Conservation (phyloP, 2,888 invertebrate species). For the Theristus sp. region DNA sequence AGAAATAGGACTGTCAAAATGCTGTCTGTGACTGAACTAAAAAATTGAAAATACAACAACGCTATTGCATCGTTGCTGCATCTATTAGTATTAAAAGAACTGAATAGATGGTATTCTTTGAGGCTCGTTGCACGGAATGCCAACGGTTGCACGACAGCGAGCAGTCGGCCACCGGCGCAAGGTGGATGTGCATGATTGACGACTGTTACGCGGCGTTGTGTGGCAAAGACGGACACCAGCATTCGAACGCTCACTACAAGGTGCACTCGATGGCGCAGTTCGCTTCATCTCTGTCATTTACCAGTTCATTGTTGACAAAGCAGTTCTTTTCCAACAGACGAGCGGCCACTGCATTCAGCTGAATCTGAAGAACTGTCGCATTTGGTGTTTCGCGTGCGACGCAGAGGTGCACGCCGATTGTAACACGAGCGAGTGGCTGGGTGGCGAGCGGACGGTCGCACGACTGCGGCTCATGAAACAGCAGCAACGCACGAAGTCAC, state of each 20-base stretch:
- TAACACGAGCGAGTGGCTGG: constrained; percentile 30
- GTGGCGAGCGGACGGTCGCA: neutral
- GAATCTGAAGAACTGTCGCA: constrained; percentile 59
- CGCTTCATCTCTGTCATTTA: constrained; percentile 10
- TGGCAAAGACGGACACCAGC: constrained; percentile 59
- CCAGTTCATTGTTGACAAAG: constrained; percentile 11
- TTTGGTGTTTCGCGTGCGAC: constrained; percentile 76
- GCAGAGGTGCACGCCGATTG: constrained; percentile 50
- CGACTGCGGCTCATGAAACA: neutral
- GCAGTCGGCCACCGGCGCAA: no score
- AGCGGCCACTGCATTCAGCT: constrained; percentile 41
- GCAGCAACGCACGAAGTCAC: no score
- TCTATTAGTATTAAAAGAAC: no score
- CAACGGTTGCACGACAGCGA: no score
- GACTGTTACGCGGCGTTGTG: constrained; percentile 64
- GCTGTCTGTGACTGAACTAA: no score
- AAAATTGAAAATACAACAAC: no score
- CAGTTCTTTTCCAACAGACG: constrained; percentile 14
- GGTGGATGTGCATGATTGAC: constrained; percentile 66
- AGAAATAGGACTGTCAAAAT: no score
- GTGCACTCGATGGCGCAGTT: constrained; percentile 36
- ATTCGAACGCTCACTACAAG: constrained; percentile 58
- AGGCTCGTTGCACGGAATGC: no score
- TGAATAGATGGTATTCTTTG: no score
- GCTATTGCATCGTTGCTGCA: no score